Percentiles rank a stretch among this genome's conserved stretches.
phyloP scores from a whole-genome alignment of 2,888 invertebrate species.

The Exephanes ischioxanthus region DNA sequence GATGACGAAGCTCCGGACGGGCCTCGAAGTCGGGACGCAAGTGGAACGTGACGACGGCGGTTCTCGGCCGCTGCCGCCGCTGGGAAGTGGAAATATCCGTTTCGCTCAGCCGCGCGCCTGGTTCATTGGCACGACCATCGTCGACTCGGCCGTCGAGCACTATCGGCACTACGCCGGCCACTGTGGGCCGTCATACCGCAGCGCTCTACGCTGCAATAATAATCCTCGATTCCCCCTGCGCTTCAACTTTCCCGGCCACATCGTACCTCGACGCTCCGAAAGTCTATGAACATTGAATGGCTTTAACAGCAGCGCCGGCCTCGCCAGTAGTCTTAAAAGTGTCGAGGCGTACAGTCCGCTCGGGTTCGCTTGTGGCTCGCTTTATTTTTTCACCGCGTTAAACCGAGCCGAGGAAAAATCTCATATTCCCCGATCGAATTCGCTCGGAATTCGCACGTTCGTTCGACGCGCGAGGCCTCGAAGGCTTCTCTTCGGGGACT shows the following conservation, averaged over 20 bases:
- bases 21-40: constrained; percentile 58
- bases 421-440: constrained; percentile 2
- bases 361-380: neutral
- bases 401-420: neutral
- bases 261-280: constrained; percentile 45
- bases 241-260: constrained; percentile 45
- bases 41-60: constrained; percentile 71
- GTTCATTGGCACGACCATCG: constrained; percentile 72
- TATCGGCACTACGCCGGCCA: constrained; percentile 35
- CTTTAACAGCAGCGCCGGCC: neutral
- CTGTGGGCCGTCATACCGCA: neutral
- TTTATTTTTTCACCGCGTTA: neutral
- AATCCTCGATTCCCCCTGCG: constrained; percentile 53
- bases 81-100: constrained; percentile 70
- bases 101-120: constrained; percentile 72
- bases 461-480: neutral
- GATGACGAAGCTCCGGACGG: constrained; percentile 36
- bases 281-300: constrained; percentile 60
- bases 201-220: constrained; percentile 44
- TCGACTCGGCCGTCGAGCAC: constrained; percentile 55
- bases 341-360: constrained; percentile 25
- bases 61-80: constrained; percentile 24
- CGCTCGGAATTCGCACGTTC: neutral
- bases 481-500: constrained; percentile 5
- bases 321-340: constrained; percentile 37